A percentile compares a stretch with the other conserved stretches of the same genome.
These are phyloP conservation scores for Drosophila orosa DNA, from an alignment of 1,140 invertebrate genomes.

Conservation along the genomic window DNA sequence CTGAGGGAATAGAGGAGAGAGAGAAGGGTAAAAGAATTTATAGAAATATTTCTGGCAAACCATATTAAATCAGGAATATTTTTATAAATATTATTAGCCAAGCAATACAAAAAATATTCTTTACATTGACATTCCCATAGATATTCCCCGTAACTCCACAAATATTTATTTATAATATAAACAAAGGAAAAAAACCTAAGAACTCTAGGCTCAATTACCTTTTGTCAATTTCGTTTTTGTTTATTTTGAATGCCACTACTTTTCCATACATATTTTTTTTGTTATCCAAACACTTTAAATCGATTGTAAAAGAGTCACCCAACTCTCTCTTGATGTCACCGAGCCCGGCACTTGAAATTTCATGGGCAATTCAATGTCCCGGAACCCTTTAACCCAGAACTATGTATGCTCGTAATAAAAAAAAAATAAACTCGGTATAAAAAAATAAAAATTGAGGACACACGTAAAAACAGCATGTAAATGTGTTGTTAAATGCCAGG, in stretches of 20 bases:
- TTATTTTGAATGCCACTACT: conserved; percentile 4
- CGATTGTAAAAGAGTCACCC: conserved; percentile 5
- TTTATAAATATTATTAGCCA: background rate
- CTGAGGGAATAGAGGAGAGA: background rate
- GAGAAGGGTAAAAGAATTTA: background rate
- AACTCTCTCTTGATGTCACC: conserved; percentile 3
- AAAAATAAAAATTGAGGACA: conserved; percentile 37
- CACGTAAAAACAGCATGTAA: conserved; percentile 61
- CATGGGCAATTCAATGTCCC: conserved; percentile 34
- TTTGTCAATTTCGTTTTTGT: conserved; percentile 5
- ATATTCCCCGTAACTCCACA: background rate
- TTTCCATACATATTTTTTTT: conserved; percentile 4
- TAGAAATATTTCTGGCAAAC: background rate
- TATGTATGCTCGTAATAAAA: background rate
- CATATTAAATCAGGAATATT: background rate
- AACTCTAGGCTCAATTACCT: background rate
- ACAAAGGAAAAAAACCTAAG: background rate
- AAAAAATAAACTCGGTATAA: conserved; percentile 11
- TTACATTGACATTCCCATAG: too few species aligned
- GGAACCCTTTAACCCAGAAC: conserved; percentile 26
- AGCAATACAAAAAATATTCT: background rate
- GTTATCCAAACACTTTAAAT: conserved; percentile 6
- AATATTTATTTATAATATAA: background rate
- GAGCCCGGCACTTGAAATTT: conserved; percentile 47
- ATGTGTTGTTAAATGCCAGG: conserved; percentile 67